Evolutionary conservation across 2,888 invertebrate species (phyloP).

Genomic region (Philereme transversata): DNA sequence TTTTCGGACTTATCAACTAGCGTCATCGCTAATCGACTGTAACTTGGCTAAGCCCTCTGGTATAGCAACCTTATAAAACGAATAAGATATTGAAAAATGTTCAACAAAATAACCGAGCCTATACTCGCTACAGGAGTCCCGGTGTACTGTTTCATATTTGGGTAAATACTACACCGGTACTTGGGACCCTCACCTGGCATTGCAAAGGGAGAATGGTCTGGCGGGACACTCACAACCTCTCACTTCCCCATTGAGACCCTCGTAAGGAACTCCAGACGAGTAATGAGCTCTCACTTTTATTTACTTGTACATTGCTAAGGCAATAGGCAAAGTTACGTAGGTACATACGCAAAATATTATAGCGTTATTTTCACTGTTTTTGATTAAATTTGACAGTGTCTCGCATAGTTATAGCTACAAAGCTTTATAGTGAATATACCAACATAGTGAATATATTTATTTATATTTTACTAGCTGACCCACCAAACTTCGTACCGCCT

Average conservation of each 20-base stretch:
- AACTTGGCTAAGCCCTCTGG: no score
- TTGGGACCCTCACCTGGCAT: slow-evolving; percentile 34
- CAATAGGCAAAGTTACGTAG: slow-evolving; percentile 22
- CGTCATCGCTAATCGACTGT: no score
- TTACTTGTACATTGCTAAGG: slow-evolving; percentile 33
- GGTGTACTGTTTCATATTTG: slow-evolving; percentile 31
- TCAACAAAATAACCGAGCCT: neutral
- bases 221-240: slow-evolving; percentile 54
- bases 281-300: slow-evolving; percentile 62
- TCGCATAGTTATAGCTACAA: no score
- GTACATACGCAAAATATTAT: neutral
- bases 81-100: no score
- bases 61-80: no score
- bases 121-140: neutral
- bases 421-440: no score
- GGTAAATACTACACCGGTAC: slow-evolving; percentile 30
- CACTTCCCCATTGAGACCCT: slow-evolving; percentile 58
- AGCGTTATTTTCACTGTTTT: no score
- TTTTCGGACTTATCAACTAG: no score
- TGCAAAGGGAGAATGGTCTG: slow-evolving; percentile 42
- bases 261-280: slow-evolving; percentile 61
- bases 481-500: no score
- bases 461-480: no score
- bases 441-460: no score
- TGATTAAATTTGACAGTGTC: no score